Evolutionary conservation across 2,888 invertebrate genomes (phyloP).

Genomic region (Nemotelus pantherinus): DNA sequence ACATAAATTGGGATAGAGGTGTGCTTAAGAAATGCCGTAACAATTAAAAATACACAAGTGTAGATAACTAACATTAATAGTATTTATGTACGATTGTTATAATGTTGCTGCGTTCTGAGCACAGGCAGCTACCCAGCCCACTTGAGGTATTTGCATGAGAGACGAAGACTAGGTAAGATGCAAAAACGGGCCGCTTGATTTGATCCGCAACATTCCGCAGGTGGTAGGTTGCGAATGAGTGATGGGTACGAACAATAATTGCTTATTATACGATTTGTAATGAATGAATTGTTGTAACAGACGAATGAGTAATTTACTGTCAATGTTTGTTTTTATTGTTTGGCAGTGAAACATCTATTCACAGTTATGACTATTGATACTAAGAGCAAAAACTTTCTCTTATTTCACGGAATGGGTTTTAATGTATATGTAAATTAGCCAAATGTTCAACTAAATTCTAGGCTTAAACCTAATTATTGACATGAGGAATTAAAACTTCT

Average conservation of each 20-base stretch:
- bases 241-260: slow-evolving; percentile 21
- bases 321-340: no score
- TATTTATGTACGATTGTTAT: no score
- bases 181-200: not conserved
- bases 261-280: slow-evolving; percentile 30
- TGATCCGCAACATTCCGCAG: not conserved
- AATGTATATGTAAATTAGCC: no score
- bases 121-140: not conserved
- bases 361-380: no score
- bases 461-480: no score
- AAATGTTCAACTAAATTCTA: no score
- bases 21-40: slow-evolving; percentile 27
- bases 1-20: slow-evolving; percentile 30
- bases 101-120: no score
- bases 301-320: slow-evolving; percentile 9
- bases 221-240: slow-evolving; percentile 9
- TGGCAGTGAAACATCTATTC: no score
- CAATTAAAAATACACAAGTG: slow-evolving; percentile 6
- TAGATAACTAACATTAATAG: not conserved
- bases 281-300: slow-evolving; percentile 20
- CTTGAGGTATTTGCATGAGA: slow-evolving; percentile 2
- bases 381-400: no score
- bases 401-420: no score
- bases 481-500: no score
- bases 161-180: slow-evolving; percentile 9